Conservation (phyloP, 2,888 invertebrate genomes). For the Neuroscelio doddi region DNA sequence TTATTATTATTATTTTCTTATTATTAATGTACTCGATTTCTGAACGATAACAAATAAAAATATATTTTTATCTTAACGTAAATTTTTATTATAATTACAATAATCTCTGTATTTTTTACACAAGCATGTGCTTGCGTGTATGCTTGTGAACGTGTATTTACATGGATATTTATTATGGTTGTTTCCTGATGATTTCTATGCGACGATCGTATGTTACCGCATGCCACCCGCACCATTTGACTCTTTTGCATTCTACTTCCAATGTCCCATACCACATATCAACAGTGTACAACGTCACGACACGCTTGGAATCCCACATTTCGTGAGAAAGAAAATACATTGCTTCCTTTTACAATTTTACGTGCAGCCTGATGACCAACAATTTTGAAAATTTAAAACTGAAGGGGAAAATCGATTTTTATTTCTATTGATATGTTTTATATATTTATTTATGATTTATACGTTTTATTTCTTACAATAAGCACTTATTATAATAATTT, state of each 20-base stretch:
- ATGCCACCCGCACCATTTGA: conserved; percentile 20
- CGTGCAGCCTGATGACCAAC: conserved; percentile 38
- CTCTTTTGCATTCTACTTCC: conserved; percentile 26
- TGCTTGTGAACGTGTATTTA: not conserved
- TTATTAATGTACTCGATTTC: too few relatives aligned
- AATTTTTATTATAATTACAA: too few relatives aligned
- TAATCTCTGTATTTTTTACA: too few relatives aligned
- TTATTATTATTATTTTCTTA: too few relatives aligned
- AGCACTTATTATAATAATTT: too few relatives aligned
- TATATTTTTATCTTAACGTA: too few relatives aligned
- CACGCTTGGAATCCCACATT: conserved; percentile 54
- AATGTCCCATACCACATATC: conserved; percentile 29
- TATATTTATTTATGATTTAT: too few relatives aligned
- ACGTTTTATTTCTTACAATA: too few relatives aligned
- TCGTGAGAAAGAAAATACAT: conserved; percentile 47
- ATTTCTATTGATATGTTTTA: too few relatives aligned
- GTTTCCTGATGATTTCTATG: conserved; percentile 36
- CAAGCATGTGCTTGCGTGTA: not conserved
- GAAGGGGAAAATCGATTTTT: conserved; percentile 32
- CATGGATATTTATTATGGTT: conserved; percentile 24
- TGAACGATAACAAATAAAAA: too few relatives aligned
- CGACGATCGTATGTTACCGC: conserved; percentile 26
- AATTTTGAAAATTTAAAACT: conserved; percentile 27
- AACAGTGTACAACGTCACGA: conserved; percentile 45
- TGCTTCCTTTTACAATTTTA: conserved; percentile 31